Evolutionary conservation across 64 coral and sea anemone species (phyloP).

Genomic region (Acropora yongei): DNA sequence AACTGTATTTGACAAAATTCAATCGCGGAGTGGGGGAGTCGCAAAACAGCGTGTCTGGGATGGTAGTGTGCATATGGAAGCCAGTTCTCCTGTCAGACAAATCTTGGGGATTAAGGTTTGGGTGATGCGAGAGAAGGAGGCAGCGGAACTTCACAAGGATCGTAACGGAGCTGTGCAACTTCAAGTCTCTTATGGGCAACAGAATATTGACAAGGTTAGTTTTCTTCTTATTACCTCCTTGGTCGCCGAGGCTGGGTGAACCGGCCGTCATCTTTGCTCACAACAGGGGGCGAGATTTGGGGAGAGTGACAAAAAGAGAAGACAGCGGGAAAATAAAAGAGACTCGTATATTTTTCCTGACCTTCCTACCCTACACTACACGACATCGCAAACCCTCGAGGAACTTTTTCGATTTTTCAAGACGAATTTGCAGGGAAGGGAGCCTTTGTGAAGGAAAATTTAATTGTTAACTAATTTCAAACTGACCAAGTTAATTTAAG

Average conservation of each 20-base stretch:
- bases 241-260: no score
- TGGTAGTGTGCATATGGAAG: constrained; percentile 43
- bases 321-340: no score
- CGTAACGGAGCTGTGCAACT: constrained; percentile 51
- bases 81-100: constrained; percentile 16
- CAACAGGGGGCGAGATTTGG: no score
- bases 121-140: constrained; percentile 45
- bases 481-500: background rate
- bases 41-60: constrained; percentile 59
- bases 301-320: no score
- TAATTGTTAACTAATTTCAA: background rate
- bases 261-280: no score
- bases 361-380: no score
- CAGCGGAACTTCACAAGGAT: constrained; percentile 56
- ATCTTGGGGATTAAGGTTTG: constrained; percentile 53
- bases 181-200: constrained; percentile 33
- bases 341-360: no score
- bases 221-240: background rate
- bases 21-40: constrained; percentile 48
- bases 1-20: constrained; percentile 43
- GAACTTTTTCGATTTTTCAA: no score
- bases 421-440: no score
- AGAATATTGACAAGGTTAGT: constrained; percentile 21
- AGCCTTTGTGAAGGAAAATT: background rate
- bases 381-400: no score